These are phyloP conservation scores for Enteromius thamalakanensis DNA, from an alignment of 2,797 vertebrate species.

Conservation along the genomic window DNA sequence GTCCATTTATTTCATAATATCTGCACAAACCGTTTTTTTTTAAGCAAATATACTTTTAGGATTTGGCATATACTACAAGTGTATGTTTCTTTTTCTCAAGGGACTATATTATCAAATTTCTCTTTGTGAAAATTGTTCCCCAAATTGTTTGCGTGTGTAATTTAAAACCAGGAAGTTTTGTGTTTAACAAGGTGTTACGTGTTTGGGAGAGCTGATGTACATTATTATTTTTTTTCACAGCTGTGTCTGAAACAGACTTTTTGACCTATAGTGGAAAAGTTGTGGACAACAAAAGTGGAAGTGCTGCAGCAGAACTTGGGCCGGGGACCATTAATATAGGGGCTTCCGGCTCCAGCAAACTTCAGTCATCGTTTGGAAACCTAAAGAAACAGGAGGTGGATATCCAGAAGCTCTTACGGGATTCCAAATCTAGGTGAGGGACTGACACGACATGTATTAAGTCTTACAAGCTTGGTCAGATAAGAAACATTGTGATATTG, in stretches of 20 bases:
- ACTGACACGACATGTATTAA: not conserved
- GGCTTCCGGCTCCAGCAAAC: constrained; percentile 78
- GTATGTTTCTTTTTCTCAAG: not conserved
- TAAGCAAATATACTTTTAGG: not conserved
- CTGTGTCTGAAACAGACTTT: constrained; percentile 84
- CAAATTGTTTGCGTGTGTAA: not conserved
- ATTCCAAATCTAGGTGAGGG: constrained; percentile 79
- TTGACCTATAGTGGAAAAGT: constrained; percentile 84
- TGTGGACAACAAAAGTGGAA: constrained; percentile 74
- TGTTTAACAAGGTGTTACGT: not conserved
- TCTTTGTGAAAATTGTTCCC: not conserved
- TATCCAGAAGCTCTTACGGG: constrained; percentile 82
- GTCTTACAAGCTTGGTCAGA: not conserved
- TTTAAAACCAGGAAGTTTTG: not conserved
- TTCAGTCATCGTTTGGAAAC: constrained; percentile 86
- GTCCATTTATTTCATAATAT: not conserved
- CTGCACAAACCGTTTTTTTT: not conserved
- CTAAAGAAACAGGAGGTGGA: constrained; percentile 90
- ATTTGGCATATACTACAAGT: not conserved
- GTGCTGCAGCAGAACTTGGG: constrained; percentile 70
- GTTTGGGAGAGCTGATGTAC: not conserved
- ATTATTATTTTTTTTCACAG: constrained; percentile 71
- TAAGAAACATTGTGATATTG: not conserved
- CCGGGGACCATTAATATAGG: constrained; percentile 70
- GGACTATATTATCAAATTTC: not conserved